Conservation (phyloP, 2,113 vertebrate species). For the Nansenia antarctica region DNA sequence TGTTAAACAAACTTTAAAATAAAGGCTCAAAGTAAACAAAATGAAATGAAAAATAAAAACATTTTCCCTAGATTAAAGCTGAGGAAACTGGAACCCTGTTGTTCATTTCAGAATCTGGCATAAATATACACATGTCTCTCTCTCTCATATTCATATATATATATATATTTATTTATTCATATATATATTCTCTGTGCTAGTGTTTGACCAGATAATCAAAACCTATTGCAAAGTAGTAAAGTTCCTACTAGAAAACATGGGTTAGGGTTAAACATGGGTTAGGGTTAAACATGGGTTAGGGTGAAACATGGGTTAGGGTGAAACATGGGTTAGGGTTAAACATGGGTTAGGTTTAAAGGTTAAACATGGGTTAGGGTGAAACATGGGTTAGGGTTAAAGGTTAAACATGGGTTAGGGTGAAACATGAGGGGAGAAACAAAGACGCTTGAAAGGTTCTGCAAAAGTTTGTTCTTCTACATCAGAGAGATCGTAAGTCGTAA, state of each 20-base stretch:
- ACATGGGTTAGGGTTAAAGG: no score
- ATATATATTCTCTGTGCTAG: constrained; percentile 97
- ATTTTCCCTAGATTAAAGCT: constrained; percentile 92
- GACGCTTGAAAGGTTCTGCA: constrained; percentile 67
- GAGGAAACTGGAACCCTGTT: constrained; percentile 96
- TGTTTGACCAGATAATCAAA: constrained; percentile 93
- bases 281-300: no score
- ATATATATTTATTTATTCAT: constrained; percentile 82
- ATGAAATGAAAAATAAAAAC: constrained; percentile 83
- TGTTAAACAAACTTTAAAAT: constrained; percentile 97
- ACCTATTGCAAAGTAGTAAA: constrained; percentile 91
- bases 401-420: no score
- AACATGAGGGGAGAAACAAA: constrained; percentile 79
- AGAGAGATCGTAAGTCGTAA: constrained; percentile 83
- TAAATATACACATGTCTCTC: constrained; percentile 76
- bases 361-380: no score
- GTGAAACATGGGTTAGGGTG: no score
- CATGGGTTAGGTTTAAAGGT: no score
- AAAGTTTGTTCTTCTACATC: constrained; percentile 66
- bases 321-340: no score
- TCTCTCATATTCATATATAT: no score
- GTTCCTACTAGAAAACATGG: constrained; percentile 87
- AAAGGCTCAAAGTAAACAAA: constrained; percentile 95
- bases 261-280: no score
- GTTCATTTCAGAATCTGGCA: constrained; percentile 76